These are phyloP conservation scores for Oncorhynchus clarkii DNA, from an alignment of 2,113 vertebrate species.

Conservation along the genomic window DNA sequence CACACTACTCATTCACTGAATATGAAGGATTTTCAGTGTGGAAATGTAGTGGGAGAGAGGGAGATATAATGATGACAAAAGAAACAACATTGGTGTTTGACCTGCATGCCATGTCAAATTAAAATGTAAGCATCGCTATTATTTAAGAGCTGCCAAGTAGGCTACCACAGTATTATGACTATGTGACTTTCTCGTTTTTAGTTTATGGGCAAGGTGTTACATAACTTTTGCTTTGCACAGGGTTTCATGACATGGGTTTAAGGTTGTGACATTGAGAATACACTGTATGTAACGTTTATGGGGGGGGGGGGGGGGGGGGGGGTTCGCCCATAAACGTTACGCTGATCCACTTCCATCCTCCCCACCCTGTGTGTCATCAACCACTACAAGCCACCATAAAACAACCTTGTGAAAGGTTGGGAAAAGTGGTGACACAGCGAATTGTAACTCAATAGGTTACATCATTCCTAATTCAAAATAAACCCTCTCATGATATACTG, in stretches of 20 bases:
- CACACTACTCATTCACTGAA: no score
- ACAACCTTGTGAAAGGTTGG: slow-evolving; percentile 7
- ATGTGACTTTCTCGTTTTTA: no score
- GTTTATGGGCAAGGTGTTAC: no score
- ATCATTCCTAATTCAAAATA: not conserved
- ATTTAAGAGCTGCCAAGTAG: no score
- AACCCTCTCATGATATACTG: not conserved
- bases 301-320: not conserved
- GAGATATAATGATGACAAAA: no score
- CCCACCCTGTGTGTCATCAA: slow-evolving; percentile 25
- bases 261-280: not conserved
- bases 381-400: slow-evolving; percentile 15
- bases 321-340: slow-evolving; percentile 21
- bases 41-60: no score
- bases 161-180: no score
- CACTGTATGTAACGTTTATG: slow-evolving; percentile 1
- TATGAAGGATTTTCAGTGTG: no score
- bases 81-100: no score
- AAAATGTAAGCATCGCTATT: no score
- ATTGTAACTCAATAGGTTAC: not conserved
- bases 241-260: not conserved
- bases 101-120: no score
- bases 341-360: not conserved
- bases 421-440: not conserved
- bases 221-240: no score